Percentiles rank a stretch among this genome's conserved stretches.
These are phyloP conservation scores for Zootermopsis nevadensis DNA, from an alignment of 2,888 invertebrate species.

Conservation along the genomic window DNA sequence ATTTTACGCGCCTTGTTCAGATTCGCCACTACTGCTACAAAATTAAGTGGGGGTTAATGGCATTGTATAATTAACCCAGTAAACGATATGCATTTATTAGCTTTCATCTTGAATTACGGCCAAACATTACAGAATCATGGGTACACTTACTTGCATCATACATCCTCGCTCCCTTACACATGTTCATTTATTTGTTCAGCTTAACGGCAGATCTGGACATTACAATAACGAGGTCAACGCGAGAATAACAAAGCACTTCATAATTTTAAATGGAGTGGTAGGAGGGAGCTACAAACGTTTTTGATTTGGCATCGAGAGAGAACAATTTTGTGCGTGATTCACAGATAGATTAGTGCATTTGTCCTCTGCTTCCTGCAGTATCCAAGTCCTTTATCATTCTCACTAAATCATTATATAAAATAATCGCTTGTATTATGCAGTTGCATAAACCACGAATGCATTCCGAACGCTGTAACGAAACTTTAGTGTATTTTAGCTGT, in stretches of 20 bases:
- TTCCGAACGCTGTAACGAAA: neutral
- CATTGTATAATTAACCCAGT: neutral
- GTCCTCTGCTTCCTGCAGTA: neutral
- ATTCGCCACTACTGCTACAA: too few relatives aligned
- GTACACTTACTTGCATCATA: neutral
- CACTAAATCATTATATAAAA: conserved; percentile 15
- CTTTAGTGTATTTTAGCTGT: conserved; percentile 1
- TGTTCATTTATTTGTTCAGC: neutral
- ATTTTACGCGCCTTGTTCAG: too few relatives aligned
- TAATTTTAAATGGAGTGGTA: neutral
- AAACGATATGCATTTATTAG: neutral
- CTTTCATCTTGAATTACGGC: neutral
- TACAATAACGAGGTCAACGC: neutral
- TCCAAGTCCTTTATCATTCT: neutral
- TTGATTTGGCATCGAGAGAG: neutral
- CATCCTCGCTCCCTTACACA: neutral
- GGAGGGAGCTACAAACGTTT: neutral
- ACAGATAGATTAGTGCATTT: neutral
- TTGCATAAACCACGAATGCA: neutral
- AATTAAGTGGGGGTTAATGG: neutral
- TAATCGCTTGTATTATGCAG: neutral
- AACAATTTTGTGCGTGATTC: conserved; percentile 11
- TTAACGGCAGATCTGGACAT: neutral
- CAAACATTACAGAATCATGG: neutral
- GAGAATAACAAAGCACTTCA: neutral